phyloP scores from a whole-genome alignment of 2,888 invertebrate genomes.

The Chesias legatella region DNA sequence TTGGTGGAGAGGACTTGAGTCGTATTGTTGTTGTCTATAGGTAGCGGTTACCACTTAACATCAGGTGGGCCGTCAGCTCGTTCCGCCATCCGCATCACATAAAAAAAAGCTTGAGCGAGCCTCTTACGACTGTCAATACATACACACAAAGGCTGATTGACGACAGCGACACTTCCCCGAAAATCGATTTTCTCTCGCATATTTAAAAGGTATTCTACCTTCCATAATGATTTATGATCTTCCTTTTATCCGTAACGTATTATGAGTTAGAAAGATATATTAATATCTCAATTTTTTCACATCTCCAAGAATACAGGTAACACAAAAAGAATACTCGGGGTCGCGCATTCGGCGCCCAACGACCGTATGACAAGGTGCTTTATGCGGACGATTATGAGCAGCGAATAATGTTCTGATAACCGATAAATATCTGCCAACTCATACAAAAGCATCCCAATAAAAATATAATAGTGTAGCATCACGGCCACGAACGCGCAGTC shows the following conservation, averaged over 20 bases:
- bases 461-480: constrained; percentile 79
- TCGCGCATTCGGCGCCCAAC: constrained; percentile 76
- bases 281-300: constrained; percentile 80
- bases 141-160: constrained; percentile 57
- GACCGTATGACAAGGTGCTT: constrained; percentile 80
- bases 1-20: too few species aligned
- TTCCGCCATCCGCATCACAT: too few species aligned
- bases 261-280: constrained; percentile 80
- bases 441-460: constrained; percentile 80
- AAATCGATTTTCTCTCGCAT: constrained; percentile 63
- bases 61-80: too few species aligned
- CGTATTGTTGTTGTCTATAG: too few species aligned
- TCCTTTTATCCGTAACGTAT: constrained; percentile 77
- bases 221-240: constrained; percentile 74
- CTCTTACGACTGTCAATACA: constrained; percentile 49
- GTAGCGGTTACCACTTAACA: too few species aligned
- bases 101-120: constrained; percentile 19
- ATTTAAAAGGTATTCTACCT: constrained; percentile 65
- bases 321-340: constrained; percentile 74
- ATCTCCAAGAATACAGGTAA: constrained; percentile 74
- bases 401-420: constrained; percentile 78
- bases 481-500: constrained; percentile 73
- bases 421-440: constrained; percentile 81
- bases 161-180: constrained; percentile 58
- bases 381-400: constrained; percentile 78